phyloP scores from a whole-genome alignment of 2,888 invertebrate species.

The Ectemnius continuus region DNA sequence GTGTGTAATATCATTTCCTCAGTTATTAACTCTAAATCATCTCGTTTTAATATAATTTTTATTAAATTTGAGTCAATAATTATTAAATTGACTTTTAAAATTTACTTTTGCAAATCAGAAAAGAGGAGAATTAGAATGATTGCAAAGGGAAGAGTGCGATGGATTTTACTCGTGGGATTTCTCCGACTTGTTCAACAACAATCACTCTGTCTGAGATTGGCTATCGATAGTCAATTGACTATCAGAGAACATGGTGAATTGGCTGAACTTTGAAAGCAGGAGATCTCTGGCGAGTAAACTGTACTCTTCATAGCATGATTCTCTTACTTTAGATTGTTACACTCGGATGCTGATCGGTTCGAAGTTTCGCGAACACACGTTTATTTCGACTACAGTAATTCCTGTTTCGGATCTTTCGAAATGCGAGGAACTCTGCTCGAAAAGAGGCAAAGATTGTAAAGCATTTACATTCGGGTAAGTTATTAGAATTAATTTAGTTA shows the following conservation, averaged over 20 bases:
- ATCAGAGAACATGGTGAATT: slow-evolving; percentile 77
- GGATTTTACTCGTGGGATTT: no score
- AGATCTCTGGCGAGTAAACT: background rate
- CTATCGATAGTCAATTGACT: slow-evolving; percentile 78
- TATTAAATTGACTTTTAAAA: no score
- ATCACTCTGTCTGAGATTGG: slow-evolving; percentile 59
- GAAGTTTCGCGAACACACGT: slow-evolving; percentile 52
- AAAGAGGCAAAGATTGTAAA: slow-evolving; percentile 77
- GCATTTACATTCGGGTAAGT: slow-evolving; percentile 80
- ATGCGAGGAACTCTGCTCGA: slow-evolving; percentile 79
- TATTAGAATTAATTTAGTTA: background rate
- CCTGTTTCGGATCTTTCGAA: slow-evolving; percentile 76
- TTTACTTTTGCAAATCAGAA: no score
- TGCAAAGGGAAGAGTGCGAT: no score
- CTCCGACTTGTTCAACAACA: no score
- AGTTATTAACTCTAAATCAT: no score
- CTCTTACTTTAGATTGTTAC: slow-evolving; percentile 79
- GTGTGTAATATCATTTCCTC: no score
- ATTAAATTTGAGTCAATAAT: no score
- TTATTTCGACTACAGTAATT: slow-evolving; percentile 67
- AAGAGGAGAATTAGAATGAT: no score
- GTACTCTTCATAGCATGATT: background rate
- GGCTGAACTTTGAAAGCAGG: background rate
- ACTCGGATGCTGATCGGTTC: slow-evolving; percentile 80
- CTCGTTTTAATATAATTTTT: no score